These are phyloP conservation scores for Choristoneura rosaceana DNA, from an alignment of 2,888 invertebrate genomes.

Conservation along the genomic window DNA sequence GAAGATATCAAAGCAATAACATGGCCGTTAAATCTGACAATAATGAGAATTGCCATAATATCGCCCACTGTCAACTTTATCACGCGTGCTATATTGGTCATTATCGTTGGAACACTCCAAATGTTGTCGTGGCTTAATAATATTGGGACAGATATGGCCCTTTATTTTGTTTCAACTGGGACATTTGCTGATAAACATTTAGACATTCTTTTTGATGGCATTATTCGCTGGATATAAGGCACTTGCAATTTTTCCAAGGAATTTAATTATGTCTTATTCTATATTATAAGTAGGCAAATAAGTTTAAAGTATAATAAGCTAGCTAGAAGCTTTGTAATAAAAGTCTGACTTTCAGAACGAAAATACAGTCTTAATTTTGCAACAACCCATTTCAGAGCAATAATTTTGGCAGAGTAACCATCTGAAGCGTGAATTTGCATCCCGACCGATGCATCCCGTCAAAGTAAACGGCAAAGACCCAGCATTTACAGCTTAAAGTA, in stretches of 20 bases:
- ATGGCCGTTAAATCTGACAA: constrained; percentile 8
- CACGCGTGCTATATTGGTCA: constrained; percentile 11
- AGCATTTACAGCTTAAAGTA: constrained; percentile 50
- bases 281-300: background rate
- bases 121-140: constrained; percentile 10
- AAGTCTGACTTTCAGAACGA: background rate
- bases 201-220: background rate
- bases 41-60: constrained; percentile 18
- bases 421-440: constrained; percentile 37
- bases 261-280: background rate
- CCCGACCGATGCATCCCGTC: constrained; percentile 31
- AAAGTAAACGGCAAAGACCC: constrained; percentile 45
- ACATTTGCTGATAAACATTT: background rate
- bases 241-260: background rate
- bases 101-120: constrained; percentile 1
- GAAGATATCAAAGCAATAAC: background rate
- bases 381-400: background rate
- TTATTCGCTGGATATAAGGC: no score
- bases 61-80: constrained; percentile 19
- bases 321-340: background rate
- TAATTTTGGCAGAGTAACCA: constrained; percentile 1
- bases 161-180: background rate
- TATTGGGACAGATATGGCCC: constrained; percentile 4
- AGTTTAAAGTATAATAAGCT: background rate
- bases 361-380: constrained; percentile 3